Conservation (phyloP, 2,797 vertebrate genomes). For the Micromesistius poutassou region DNA sequence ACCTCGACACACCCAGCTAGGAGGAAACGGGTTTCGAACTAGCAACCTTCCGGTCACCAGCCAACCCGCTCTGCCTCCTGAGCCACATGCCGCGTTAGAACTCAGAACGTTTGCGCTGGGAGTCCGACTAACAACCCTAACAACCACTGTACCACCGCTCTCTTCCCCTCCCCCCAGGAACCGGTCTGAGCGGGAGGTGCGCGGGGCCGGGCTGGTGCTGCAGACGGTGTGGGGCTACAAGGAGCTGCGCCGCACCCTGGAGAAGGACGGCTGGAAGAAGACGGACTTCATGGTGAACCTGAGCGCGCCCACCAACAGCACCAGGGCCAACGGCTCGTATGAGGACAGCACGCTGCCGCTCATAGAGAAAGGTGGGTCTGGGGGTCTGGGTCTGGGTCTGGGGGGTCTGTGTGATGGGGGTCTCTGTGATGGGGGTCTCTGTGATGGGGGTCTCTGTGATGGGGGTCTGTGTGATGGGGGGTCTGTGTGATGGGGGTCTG, state of each 20-base stretch:
- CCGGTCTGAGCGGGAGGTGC: slow-evolving; percentile 90
- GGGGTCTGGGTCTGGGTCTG: not conserved
- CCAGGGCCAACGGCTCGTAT: slow-evolving; percentile 81
- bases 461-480: too few species aligned
- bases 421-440: too few species aligned
- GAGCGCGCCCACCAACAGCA: slow-evolving; percentile 73
- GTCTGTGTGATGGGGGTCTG: too few species aligned
- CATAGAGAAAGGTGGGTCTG: slow-evolving; percentile 79
- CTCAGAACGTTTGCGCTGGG: too few species aligned
- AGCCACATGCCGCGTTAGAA: too few species aligned
- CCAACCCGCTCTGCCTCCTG: too few species aligned
- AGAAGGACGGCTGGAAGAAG: slow-evolving; percentile 98
- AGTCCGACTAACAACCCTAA: not conserved
- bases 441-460: too few species aligned
- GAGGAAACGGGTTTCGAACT: too few species aligned
- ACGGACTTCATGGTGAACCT: slow-evolving; percentile 90
- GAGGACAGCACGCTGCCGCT: slow-evolving; percentile 95
- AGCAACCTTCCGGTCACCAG: too few species aligned
- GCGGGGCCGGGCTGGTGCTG: slow-evolving; percentile 86
- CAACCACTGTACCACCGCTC: not conserved
- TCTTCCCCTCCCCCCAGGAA: slow-evolving; percentile 65
- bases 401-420: too few species aligned
- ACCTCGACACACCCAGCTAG: too few species aligned
- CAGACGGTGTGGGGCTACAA: slow-evolving; percentile 94
- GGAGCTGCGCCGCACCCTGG: slow-evolving; percentile 87